Conservation (phyloP, 2,113 vertebrate species). For the Natator depressus region DNA sequence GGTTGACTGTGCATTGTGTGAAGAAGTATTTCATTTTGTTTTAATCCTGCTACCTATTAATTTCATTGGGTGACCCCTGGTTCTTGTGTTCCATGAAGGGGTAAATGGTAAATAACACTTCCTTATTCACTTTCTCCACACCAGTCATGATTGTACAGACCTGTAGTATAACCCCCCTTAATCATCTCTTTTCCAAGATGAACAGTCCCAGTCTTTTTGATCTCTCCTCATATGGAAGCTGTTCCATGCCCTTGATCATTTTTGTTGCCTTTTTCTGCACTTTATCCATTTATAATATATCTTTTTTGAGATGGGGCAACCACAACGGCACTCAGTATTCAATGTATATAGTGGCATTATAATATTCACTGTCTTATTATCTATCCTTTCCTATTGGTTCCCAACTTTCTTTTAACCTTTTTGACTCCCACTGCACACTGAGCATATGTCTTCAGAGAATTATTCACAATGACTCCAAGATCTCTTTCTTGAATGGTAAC, state of each 20-base stretch:
- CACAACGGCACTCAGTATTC: neutral
- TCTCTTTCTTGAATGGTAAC: neutral
- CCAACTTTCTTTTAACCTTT: neutral
- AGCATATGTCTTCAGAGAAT: neutral
- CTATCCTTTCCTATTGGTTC: neutral
- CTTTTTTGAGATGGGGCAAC: neutral
- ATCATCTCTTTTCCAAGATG: neutral
- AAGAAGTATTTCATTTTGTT: no score
- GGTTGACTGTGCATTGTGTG: no score
- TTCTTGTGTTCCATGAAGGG: no score
- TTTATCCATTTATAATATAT: neutral
- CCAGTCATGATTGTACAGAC: neutral
- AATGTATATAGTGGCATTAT: neutral
- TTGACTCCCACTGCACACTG: neutral
- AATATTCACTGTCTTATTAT: neutral
- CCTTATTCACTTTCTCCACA: neutral
- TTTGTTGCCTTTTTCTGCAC: neutral
- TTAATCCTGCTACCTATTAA: no score
- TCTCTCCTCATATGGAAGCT: neutral
- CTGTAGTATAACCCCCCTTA: neutral
- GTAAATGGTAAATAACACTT: neutral
- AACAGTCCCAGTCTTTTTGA: neutral
- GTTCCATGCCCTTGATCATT: neutral
- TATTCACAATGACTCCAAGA: neutral
- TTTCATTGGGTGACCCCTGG: no score